phyloP scores from a whole-genome alignment of 1,140 invertebrate genomes.

The Philopotamus ludificatus region DNA sequence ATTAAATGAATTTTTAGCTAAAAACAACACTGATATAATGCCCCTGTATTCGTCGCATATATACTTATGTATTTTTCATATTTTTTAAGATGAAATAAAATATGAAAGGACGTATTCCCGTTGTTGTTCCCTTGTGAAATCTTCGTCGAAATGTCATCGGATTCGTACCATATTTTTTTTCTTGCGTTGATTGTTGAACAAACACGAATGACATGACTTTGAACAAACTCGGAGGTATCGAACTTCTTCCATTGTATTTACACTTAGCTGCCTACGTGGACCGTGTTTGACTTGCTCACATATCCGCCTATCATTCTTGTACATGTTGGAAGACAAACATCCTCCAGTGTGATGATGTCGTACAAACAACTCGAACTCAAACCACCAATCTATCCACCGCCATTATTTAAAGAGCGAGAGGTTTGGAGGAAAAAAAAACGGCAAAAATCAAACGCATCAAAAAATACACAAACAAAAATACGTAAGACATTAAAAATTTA shows the following conservation, averaged over 20 bases:
- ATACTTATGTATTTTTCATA: no score
- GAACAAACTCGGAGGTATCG: constrained; percentile 23
- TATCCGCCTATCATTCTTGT: constrained; percentile 16
- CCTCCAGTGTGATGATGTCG: constrained; percentile 7
- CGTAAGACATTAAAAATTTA: not conserved
- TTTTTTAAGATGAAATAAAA: no score
- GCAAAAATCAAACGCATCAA: not conserved
- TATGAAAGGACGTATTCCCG: no score
- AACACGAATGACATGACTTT: constrained; percentile 14
- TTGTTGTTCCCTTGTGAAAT: no score
- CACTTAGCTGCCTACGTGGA: constrained; percentile 26
- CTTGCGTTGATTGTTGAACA: constrained; percentile 3
- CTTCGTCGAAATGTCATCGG: not conserved
- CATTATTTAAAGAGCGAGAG: no score
- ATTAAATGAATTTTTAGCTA: no score
- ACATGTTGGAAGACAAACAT: constrained; percentile 10
- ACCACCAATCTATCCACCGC: no score
- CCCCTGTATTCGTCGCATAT: no score
- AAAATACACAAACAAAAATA: not conserved
- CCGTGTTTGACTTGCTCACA: constrained; percentile 8
- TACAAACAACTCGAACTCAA: not conserved
- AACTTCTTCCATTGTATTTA: constrained; percentile 25
- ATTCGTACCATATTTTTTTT: not conserved
- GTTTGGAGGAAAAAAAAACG: no score
- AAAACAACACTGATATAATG: no score